Percentiles rank a stretch among this genome's conserved stretches.
Conservation (phyloP, 1,140 invertebrate species). For the Planococcus citri region DNA sequence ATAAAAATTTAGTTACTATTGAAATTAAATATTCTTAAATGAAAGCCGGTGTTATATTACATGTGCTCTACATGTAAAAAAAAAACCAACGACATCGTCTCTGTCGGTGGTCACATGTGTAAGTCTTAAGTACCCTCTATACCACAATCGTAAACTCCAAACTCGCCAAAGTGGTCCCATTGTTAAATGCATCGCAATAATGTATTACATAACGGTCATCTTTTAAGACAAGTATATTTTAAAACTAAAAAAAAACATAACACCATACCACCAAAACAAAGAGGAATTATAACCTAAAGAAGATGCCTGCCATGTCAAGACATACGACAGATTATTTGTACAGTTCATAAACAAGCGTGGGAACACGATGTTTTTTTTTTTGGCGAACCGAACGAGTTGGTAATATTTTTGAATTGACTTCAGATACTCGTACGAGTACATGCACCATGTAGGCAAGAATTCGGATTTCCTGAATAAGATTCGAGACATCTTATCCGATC, state of each 20-base stretch:
- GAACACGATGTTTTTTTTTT: background rate
- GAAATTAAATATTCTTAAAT: constrained; percentile 4
- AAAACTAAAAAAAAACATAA: background rate
- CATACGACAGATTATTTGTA: too few relatives aligned
- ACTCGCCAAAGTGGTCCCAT: background rate
- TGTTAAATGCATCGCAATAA: background rate
- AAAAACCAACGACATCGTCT: too few relatives aligned
- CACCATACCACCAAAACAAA: background rate
- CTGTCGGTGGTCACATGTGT: constrained; percentile 5
- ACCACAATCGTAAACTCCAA: constrained; percentile 2
- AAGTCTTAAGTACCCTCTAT: too few relatives aligned
- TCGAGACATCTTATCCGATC: too few relatives aligned
- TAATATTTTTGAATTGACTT: too few relatives aligned
- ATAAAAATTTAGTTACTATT: constrained; percentile 4
- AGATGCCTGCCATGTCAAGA: too few relatives aligned
- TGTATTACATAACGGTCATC: background rate
- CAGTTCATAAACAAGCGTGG: background rate
- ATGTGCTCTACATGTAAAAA: background rate
- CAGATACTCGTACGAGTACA: too few relatives aligned
- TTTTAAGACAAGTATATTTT: background rate
- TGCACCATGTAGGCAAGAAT: too few relatives aligned
- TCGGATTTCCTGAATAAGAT: too few relatives aligned
- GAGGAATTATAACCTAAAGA: background rate
- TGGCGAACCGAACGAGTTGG: too few relatives aligned
- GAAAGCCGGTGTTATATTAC: constrained; percentile 1